Conservation (phyloP, 2,797 vertebrate genomes). For the Sebastes paucispinis region DNA sequence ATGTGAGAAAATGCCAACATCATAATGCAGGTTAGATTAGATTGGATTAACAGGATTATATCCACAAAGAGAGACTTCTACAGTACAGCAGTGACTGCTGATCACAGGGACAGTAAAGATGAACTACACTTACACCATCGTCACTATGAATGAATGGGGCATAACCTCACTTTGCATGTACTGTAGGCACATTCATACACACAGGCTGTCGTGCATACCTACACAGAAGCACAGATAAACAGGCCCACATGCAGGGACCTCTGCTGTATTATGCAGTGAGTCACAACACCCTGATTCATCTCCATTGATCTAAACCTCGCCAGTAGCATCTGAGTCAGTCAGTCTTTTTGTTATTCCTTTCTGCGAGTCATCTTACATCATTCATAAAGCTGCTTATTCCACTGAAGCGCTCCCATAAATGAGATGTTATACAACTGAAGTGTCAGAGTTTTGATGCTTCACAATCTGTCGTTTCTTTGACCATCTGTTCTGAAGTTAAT, state of each 20-base stretch:
- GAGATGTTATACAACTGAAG: slow-evolving; percentile 28
- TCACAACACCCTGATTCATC: slow-evolving; percentile 49
- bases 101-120: slow-evolving; percentile 6
- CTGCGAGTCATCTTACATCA: slow-evolving; percentile 56
- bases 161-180: neutral
- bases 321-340: slow-evolving; percentile 42
- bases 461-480: neutral
- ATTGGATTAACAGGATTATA: slow-evolving; percentile 27
- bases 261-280: slow-evolving; percentile 40
- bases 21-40: slow-evolving; percentile 22
- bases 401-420: slow-evolving; percentile 25
- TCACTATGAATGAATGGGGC: slow-evolving; percentile 3
- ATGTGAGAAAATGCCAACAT: slow-evolving; percentile 2
- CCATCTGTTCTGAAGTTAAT: slow-evolving; percentile 16
- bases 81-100: neutral
- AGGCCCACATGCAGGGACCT: neutral
- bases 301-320: slow-evolving; percentile 56
- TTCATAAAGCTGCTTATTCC: slow-evolving; percentile 60
- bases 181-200: neutral
- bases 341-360: slow-evolving; percentile 38
- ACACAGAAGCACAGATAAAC: neutral
- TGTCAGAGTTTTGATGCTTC: neutral
- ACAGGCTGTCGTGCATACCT: neutral
- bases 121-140: neutral
- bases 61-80: slow-evolving; percentile 7